Percentiles rank a stretch among this genome's conserved stretches.
Conservation (phyloP, 2,113 vertebrate genomes). For the Percina caprodes region DNA sequence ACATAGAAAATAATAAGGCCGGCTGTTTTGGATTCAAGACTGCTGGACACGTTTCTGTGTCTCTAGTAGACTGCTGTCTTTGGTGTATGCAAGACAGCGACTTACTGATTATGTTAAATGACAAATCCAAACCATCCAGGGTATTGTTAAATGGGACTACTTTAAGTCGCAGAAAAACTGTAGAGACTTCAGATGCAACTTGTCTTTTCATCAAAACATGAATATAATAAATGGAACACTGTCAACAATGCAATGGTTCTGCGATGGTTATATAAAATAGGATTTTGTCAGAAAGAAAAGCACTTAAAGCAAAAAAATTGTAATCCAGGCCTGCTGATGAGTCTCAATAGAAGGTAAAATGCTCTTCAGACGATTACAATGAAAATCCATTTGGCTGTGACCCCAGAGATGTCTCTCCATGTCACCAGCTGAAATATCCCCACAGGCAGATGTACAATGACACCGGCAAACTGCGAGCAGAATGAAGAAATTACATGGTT, state of each 20-base stretch:
- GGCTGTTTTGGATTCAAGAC: too few species aligned
- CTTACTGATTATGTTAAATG: not conserved
- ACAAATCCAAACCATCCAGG: not conserved
- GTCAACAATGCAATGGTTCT: not conserved
- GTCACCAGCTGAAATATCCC: not conserved
- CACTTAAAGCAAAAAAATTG: not conserved
- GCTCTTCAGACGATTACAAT: constrained; percentile 16
- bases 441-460: constrained; percentile 7
- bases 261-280: constrained; percentile 9
- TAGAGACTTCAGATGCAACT: not conserved
- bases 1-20: too few species aligned
- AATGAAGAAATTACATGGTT: not conserved
- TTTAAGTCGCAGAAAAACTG: not conserved
- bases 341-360: constrained; percentile 21
- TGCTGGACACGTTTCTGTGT: too few species aligned
- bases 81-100: not conserved
- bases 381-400: constrained; percentile 24
- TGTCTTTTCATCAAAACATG: not conserved
- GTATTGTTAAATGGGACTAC: not conserved
- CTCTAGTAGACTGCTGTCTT: too few species aligned
- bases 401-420: constrained; percentile 3
- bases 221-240: not conserved
- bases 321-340: constrained; percentile 18
- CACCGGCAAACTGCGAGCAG: not conserved
- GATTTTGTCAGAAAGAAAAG: constrained; percentile 20